A percentile compares a stretch with the other conserved stretches of the same genome.
These are phyloP conservation scores for Drusus annulatus DNA, from an alignment of 1,140 invertebrate species.

Conservation along the genomic window DNA sequence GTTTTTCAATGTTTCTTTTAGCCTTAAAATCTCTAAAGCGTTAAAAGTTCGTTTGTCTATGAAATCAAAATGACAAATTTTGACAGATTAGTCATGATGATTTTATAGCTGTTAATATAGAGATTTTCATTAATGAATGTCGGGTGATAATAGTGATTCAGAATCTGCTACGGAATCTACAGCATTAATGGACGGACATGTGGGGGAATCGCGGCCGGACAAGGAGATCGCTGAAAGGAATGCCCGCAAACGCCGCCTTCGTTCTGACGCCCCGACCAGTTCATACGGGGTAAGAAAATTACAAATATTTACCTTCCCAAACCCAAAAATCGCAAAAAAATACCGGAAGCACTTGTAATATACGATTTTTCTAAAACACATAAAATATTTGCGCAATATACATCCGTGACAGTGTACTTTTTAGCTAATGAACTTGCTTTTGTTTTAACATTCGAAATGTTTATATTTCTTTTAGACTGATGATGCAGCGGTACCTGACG, in stretches of 20 bases:
- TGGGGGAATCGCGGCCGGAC: constrained; percentile 71
- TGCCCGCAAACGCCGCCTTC: constrained; percentile 66
- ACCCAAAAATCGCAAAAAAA: not conserved
- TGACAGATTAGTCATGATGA: constrained; percentile 44
- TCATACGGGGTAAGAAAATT: constrained; percentile 64
- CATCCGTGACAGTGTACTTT: no score
- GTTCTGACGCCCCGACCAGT: constrained; percentile 63
- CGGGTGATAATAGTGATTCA: constrained; percentile 64
- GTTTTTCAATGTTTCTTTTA: no score
- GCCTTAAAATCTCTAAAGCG: no score
- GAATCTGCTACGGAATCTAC: constrained; percentile 78
- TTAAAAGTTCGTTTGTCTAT: no score
- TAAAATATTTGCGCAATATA: no score
- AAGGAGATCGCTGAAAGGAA: constrained; percentile 68
- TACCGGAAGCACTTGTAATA: not conserved
- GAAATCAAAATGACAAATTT: constrained; percentile 21
- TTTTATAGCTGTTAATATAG: constrained; percentile 30
- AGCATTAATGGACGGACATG: constrained; percentile 86
- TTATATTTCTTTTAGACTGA: constrained; percentile 45
- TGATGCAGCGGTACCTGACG: constrained; percentile 40
- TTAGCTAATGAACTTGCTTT: not conserved
- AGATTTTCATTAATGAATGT: constrained; percentile 64
- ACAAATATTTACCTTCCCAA: not conserved
- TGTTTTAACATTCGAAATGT: no score
- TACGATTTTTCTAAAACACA: not conserved